Percentiles rank a stretch among this genome's conserved stretches.
Evolutionary conservation across 1,140 invertebrate genomes (phyloP).

Genomic region (Hypsibius dujardini): DNA sequence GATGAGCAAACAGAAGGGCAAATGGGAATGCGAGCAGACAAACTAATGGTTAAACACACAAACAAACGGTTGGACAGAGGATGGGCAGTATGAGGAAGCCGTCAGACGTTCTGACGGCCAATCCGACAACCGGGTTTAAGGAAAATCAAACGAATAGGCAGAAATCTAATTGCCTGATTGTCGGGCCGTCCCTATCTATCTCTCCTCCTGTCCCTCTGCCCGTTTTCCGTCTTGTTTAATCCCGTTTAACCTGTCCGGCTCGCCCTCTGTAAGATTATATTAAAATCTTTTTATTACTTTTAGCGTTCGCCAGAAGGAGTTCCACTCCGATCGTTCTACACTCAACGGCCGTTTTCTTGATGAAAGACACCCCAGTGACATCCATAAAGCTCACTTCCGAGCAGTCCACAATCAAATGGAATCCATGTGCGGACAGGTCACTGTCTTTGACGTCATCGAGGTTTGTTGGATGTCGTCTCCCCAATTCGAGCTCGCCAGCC

Average conservation of each 20-base stretch:
- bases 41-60: too few relatives aligned
- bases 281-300: background rate
- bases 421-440: background rate
- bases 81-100: too few relatives aligned
- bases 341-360: background rate
- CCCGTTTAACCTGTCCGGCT: background rate
- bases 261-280: background rate
- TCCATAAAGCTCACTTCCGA: conserved; percentile 11
- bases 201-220: too few relatives aligned
- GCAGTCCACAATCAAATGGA: background rate
- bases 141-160: background rate
- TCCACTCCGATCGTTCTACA: background rate
- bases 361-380: background rate
- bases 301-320: background rate
- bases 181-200: too few relatives aligned
- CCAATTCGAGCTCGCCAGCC: background rate
- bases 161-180: background rate
- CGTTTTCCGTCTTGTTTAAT: background rate
- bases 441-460: background rate
- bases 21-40: too few relatives aligned
- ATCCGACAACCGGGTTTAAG: background rate
- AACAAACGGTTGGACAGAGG: too few relatives aligned
- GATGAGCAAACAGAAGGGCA: too few relatives aligned
- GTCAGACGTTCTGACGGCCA: too few relatives aligned
- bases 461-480: background rate